These are phyloP conservation scores for Carlito syrichta DNA, from an alignment of 2,113 vertebrate species.

Conservation along the genomic window DNA sequence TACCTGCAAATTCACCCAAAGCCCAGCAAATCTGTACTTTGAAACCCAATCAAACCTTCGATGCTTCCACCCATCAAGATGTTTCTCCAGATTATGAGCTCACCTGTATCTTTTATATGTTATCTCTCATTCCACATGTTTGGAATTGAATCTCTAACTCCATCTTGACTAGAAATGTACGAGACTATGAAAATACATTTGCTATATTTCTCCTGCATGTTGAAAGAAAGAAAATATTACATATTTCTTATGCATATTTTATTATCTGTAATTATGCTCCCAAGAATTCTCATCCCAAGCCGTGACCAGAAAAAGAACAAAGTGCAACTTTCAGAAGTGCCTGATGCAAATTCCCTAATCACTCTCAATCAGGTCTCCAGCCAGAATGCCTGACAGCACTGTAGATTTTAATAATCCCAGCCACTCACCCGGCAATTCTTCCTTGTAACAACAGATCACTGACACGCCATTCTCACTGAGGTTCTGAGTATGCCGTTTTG, in stretches of 20 bases:
- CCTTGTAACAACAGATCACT: constrained; percentile 41
- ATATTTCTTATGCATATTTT: background rate
- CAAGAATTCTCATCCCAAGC: background rate
- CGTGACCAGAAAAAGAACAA: background rate
- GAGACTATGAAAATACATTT: background rate
- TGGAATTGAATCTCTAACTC: background rate
- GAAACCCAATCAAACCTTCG: background rate
- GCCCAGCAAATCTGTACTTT: background rate
- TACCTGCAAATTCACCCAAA: background rate
- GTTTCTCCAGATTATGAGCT: background rate
- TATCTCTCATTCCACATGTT: background rate
- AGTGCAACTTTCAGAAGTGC: background rate
- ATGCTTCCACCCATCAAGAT: background rate
- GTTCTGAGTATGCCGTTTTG: constrained; percentile 49
- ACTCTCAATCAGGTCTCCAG: background rate
- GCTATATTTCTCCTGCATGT: background rate
- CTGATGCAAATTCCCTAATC: constrained; percentile 30
- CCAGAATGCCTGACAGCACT: background rate
- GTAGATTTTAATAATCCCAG: constrained; percentile 48
- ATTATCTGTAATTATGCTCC: background rate
- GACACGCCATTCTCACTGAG: background rate
- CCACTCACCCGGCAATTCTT: background rate
- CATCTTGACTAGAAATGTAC: background rate
- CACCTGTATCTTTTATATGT: background rate
- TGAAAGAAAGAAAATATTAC: background rate